phyloP scores from a whole-genome alignment of 2,888 invertebrate genomes.

The Lycophotia porphyrea region DNA sequence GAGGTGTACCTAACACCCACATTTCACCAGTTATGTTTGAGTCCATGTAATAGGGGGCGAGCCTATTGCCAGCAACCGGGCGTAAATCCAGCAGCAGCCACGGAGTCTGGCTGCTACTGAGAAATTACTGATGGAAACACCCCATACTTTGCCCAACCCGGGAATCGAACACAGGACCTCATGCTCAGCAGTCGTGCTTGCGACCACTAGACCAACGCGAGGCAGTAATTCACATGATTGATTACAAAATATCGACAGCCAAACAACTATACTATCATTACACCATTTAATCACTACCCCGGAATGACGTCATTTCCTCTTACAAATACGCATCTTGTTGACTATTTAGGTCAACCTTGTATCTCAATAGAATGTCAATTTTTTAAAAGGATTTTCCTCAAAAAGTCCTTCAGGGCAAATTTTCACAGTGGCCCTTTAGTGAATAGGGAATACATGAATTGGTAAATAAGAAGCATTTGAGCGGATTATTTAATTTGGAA shows the following conservation, averaged over 20 bases:
- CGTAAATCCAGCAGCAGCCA: too few species aligned
- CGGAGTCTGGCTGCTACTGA: too few species aligned
- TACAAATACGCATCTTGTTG: constrained; percentile 56
- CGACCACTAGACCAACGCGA: neutral
- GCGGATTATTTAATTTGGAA: constrained; percentile 49
- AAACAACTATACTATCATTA: constrained; percentile 44
- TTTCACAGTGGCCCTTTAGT: constrained; percentile 11
- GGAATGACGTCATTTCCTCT: constrained; percentile 60
- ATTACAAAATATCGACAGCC: constrained; percentile 42
- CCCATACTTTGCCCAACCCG: too few species aligned
- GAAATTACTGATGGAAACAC: too few species aligned
- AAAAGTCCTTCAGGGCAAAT: constrained; percentile 46
- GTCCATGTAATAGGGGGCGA: too few species aligned
- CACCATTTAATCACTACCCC: constrained; percentile 39
- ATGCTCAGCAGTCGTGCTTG: too few species aligned
- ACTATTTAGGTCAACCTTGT: constrained; percentile 64
- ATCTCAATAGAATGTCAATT: constrained; percentile 62
- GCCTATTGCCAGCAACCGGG: too few species aligned
- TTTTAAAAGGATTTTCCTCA: constrained; percentile 61
- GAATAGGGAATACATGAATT: constrained; percentile 49
- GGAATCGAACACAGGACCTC: too few species aligned
- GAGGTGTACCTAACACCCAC: too few species aligned
- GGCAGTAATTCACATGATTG: constrained; percentile 36
- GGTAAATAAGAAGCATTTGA: constrained; percentile 40
- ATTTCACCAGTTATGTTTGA: too few species aligned